phyloP scores from a whole-genome alignment of 2,888 invertebrate species.

The Therioaphis trifolii region DNA sequence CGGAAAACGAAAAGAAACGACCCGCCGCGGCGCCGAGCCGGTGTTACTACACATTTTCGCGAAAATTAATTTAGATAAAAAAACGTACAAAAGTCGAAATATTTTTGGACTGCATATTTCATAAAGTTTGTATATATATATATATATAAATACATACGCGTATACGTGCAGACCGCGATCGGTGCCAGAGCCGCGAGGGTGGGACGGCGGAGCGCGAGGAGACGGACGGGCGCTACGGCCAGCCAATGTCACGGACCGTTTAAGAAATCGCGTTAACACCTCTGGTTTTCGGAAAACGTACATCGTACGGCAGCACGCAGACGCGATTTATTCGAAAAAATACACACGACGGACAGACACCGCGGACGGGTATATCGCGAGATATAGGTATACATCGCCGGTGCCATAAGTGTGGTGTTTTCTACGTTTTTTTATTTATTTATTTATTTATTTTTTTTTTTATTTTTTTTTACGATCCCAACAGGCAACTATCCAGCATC shows the following conservation, averaged over 20 bases:
- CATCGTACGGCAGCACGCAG: neutral
- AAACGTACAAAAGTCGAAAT: too few relatives aligned
- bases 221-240: neutral
- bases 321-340: neutral
- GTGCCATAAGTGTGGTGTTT: neutral
- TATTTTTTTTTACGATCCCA: neutral
- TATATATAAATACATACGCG: neutral
- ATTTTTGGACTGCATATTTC: neutral
- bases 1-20: too few relatives aligned
- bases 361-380: neutral
- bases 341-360: neutral
- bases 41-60: too few relatives aligned
- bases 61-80: too few relatives aligned
- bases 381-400: neutral
- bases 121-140: too few relatives aligned
- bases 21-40: too few relatives aligned
- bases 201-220: too few relatives aligned
- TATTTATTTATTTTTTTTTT: neutral
- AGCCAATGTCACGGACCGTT: constrained; percentile 14
- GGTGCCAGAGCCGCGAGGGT: constrained; percentile 12
- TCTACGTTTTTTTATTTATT: neutral
- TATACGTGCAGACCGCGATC: neutral
- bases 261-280: constrained; percentile 9
- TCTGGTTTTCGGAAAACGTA: constrained; percentile 8
- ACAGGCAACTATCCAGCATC: constrained; percentile 20